Percentiles rank a stretch among this genome's conserved stretches.
phyloP scores from a whole-genome alignment of 2,888 invertebrate genomes.

The Furcula furcula region DNA sequence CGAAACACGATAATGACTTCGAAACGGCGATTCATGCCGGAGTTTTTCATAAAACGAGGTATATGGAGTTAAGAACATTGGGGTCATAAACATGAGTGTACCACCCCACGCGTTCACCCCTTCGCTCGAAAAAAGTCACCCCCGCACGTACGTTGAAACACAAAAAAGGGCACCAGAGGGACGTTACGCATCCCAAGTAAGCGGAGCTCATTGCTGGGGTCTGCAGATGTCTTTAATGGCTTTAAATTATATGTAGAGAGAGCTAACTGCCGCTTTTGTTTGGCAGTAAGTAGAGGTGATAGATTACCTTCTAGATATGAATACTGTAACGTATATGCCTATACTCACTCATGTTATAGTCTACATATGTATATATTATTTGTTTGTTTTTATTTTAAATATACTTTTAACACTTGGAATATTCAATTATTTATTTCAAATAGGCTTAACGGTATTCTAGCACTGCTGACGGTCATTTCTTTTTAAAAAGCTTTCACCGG shows the following conservation, averaged over 20 bases:
- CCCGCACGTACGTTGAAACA: slow-evolving; percentile 76
- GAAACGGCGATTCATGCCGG: slow-evolving; percentile 64
- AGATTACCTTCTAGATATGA: slow-evolving; percentile 50
- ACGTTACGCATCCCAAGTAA: slow-evolving; percentile 77
- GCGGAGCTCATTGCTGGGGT: slow-evolving; percentile 73
- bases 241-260: slow-evolving; percentile 80
- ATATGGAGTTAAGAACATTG: slow-evolving; percentile 77
- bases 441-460: no score
- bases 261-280: slow-evolving; percentile 65
- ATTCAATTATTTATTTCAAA: no score
- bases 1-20: slow-evolving; percentile 61
- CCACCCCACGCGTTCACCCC: slow-evolving; percentile 76
- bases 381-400: no score
- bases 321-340: no score
- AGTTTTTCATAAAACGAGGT: slow-evolving; percentile 76
- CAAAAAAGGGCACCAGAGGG: slow-evolving; percentile 77
- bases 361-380: no score
- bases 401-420: no score
- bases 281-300: slow-evolving; percentile 64
- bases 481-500: no score
- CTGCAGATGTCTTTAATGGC: slow-evolving; percentile 82
- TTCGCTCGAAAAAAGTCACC: slow-evolving; percentile 79
- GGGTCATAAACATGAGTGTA: slow-evolving; percentile 67
- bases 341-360: no score
- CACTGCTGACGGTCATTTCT: no score